Evolutionary conservation across 2,797 vertebrate genomes (phyloP), one percentile per base, ranked within the genome.

Genomic region (Hozukius guyotensis): DNA sequence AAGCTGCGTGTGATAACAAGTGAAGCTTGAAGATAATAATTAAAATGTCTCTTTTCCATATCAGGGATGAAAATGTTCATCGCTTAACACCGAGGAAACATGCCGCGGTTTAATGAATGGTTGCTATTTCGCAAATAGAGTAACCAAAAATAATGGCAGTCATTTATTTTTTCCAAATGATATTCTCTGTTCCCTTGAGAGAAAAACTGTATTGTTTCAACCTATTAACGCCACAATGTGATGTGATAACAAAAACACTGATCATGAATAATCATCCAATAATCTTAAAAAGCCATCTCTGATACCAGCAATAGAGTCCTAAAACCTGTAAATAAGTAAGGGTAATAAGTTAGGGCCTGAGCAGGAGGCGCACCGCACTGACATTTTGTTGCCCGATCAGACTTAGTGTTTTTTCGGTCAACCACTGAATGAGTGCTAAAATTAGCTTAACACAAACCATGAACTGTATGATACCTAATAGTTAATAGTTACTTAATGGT

Each of bases 1-100:
- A 18, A 82, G 76, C 77, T 42, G 49, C 49, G 60, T 68, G 16
- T 34, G 67, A 76, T 81, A 72, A 71, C 68, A 75, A 81, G 61
- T 20, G 57, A 74, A 32, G 63, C 82, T 69, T 78, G 42, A 72
- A 29, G 52, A 69, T 27, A 80, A 76, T 82, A 90, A 90, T 89
- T 86, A 84, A 14, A 68, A 8, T 65, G 60, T 83, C 46, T 80
- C 36, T 53, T 55, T 65, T 64, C 16, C 42, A 1, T 49, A 22
- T 56, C 27, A 49, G 25, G 14, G 38, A 56, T n/a, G 22, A 22
- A 27, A 34, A 20, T 31, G 20, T 71, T 56, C 27, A 56, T 11
- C 52, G n/a, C 22, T 55, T 25, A 10, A 66, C 27, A 22, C 16
- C 9, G 24, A 68, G 8, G n/a, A 75, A 52, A 66, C 42, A 32